Conservation (phyloP, 2,888 invertebrate genomes). For the Diarsia dahlii region DNA sequence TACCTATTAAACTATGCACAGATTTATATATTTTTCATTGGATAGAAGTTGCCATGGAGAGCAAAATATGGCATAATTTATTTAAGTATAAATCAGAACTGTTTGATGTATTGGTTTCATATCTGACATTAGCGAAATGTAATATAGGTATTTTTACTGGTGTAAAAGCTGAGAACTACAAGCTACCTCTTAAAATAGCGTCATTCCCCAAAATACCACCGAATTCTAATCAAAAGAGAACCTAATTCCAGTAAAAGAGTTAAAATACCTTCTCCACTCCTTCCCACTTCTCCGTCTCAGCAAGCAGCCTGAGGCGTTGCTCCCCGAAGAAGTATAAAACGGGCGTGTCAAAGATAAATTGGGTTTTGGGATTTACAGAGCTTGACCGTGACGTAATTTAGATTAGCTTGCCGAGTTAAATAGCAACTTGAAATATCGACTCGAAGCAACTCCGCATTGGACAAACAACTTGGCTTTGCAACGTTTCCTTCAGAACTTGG, state of each 20-base stretch:
- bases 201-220: neutral
- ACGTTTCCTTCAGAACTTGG: constrained; percentile 49
- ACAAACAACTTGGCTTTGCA: constrained; percentile 59
- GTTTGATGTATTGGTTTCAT: too few species aligned
- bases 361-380: constrained; percentile 76
- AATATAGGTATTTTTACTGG: too few species aligned
- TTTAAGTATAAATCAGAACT: too few species aligned
- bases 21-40: too few species aligned
- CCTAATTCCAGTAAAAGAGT: neutral
- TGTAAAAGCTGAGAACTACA: too few species aligned
- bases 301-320: constrained; percentile 60
- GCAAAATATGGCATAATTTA: too few species aligned
- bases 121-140: too few species aligned
- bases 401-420: constrained; percentile 73
- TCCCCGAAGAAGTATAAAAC: constrained; percentile 73
- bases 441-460: constrained; percentile 60
- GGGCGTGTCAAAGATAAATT: constrained; percentile 80
- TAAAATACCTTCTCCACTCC: constrained; percentile 48
- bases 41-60: too few species aligned
- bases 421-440: constrained; percentile 66
- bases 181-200: neutral
- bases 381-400: constrained; percentile 78
- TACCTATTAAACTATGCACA: too few species aligned
- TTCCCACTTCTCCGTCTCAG: constrained; percentile 25
- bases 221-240: neutral